Conservation (phyloP, 2,888 invertebrate species). For the Caradrina kadenii region DNA sequence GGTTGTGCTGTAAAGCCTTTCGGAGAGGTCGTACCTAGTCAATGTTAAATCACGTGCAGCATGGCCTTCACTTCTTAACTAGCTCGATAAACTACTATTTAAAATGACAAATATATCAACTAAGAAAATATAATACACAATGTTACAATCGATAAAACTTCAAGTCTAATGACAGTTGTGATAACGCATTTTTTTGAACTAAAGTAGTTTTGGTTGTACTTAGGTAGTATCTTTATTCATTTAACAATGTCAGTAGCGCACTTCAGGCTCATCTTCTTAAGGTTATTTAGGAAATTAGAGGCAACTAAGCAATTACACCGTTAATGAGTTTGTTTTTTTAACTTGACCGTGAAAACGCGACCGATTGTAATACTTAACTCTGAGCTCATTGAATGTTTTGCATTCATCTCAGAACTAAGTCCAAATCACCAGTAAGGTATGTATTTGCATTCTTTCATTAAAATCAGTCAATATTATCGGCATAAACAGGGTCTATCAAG, state of each 20-base stretch:
- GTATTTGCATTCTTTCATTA: neutral
- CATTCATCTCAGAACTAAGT: conserved; percentile 32
- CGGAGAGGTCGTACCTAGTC: conserved; percentile 76
- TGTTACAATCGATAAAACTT: conserved; percentile 3
- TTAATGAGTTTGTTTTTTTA: conserved; percentile 59
- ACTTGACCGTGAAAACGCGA: conserved; percentile 66
- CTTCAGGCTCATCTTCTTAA: conserved; percentile 47
- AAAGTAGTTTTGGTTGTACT: neutral
- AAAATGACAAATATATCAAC: conserved; percentile 34
- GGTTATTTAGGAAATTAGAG: conserved; percentile 47
- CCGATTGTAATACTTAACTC: conserved; percentile 52
- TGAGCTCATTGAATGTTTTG: conserved; percentile 54
- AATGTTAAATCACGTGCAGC: conserved; percentile 75
- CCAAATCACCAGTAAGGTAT: neutral
- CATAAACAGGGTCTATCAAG: conserved; percentile 22
- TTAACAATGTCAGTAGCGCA: conserved; percentile 33
- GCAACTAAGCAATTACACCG: conserved; percentile 64
- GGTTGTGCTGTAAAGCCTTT: conserved; percentile 54
- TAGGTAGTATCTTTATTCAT: conserved; percentile 15
- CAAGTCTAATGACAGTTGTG: neutral
- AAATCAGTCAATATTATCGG: too few species aligned
- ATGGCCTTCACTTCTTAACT: conserved; percentile 71
- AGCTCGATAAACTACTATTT: conserved; percentile 43
- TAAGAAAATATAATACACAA: conserved; percentile 27
- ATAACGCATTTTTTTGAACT: neutral